Conservation (phyloP, 2,113 vertebrate genomes). For the Hippocampus barbouri region DNA sequence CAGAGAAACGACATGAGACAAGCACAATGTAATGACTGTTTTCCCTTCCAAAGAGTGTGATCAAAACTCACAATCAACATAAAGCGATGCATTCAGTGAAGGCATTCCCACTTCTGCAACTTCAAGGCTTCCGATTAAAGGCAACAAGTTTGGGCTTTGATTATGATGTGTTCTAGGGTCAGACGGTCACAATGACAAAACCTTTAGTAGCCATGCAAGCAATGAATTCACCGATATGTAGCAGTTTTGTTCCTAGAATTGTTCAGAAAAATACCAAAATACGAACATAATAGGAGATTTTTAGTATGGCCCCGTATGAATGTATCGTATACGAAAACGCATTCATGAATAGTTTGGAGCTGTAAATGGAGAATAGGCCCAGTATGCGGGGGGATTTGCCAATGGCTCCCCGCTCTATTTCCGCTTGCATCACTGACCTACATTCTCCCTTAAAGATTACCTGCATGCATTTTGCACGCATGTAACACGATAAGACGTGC, state of each 20-base stretch:
- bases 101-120: slow-evolving; percentile 8
- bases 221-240: background rate
- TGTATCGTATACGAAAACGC: background rate
- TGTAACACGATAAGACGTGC: slow-evolving; percentile 41
- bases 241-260: background rate
- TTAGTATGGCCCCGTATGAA: no score
- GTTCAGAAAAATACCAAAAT: background rate
- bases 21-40: slow-evolving; percentile 12
- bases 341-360: background rate
- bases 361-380: slow-evolving; percentile 2
- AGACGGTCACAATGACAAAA: background rate
- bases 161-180: background rate
- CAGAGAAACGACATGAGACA: slow-evolving; percentile 4
- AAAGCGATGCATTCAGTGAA: background rate
- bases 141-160: background rate
- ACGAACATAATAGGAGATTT: no score
- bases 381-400: background rate
- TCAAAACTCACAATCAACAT: slow-evolving; percentile 7
- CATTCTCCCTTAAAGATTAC: slow-evolving; percentile 30
- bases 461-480: slow-evolving; percentile 2
- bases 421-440: slow-evolving; percentile 39
- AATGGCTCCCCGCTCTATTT: background rate
- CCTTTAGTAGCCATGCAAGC: background rate
- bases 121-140: background rate
- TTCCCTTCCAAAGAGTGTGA: slow-evolving; percentile 10